Evolutionary conservation across 2,888 invertebrate species (phyloP), one percentile per base, ranked within the genome.

Genomic region (Platerodrilus igneus): DNA sequence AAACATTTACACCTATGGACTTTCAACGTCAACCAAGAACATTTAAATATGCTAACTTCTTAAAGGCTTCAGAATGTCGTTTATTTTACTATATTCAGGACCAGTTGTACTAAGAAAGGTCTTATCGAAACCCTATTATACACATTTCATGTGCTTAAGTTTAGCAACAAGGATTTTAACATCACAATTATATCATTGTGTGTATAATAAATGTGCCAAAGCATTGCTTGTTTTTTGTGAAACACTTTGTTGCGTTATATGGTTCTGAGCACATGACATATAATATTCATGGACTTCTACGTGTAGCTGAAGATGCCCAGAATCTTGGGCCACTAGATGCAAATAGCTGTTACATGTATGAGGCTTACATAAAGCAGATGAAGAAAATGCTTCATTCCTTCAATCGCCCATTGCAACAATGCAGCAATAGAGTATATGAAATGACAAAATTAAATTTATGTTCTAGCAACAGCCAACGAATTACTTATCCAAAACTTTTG

Each of bases 281-380:
- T 17, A 39, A 39, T 27, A 16, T 39, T 9, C 39, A 33, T 22
- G 27, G 21, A 27, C 21, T 39, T 14, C 11, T 39, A 10, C 39
- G 33, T 41, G 14, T 41, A 13, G 35, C 29, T 21, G 35, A 36
- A 8, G 41, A 41, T 41, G 35, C 29, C 13, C 35, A 41, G 13
- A 4, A 35, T 5, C 18, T 35, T 10, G 41, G 30, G 7, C 21
- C 28, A 13, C 20, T 28, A 36, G 36, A 27, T 20, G 13, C 29
- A 28, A 29, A 23, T 21, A 41, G 41, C 19, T 41, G 35, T 25
- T 41, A 35, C 16, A 15, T 34, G 22, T 40, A 27, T 28, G 35
- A 35, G n/a, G 34, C 33, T 25, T 38, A 25, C 21, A 38, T 38
- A 21, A 38, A 38, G 18, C n/a, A 13, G 11, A 37, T 37, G 10